These are phyloP conservation scores for Excalfactoria chinensis DNA, from an alignment of 2,113 vertebrate species.

Conservation along the genomic window DNA sequence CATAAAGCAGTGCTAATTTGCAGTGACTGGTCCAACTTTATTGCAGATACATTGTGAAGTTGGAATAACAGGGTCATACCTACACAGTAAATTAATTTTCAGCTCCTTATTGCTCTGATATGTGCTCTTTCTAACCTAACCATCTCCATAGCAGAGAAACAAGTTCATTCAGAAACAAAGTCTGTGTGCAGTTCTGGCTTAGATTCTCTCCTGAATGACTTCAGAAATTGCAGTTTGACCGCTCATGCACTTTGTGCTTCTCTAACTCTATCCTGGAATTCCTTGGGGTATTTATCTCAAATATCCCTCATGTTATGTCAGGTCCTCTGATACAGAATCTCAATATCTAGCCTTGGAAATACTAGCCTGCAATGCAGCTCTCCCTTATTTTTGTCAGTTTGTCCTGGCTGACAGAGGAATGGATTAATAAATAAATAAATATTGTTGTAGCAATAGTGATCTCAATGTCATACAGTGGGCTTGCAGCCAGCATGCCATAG, in stretches of 20 bases:
- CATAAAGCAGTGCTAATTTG: not conserved
- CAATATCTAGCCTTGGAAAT: not conserved
- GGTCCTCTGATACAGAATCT: not conserved
- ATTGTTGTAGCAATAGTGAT: not conserved
- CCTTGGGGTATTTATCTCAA: not conserved
- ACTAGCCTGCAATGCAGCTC: not conserved
- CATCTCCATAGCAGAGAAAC: not conserved
- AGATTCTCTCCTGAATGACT: not conserved
- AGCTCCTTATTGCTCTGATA: not conserved
- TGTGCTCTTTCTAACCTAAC: not conserved
- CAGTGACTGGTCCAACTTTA: not conserved
- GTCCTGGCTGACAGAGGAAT: not conserved
- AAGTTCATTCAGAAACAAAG: not conserved
- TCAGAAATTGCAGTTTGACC: not conserved
- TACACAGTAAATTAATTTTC: not conserved
- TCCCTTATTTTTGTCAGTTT: not conserved
- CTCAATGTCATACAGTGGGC: not conserved
- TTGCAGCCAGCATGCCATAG: not conserved
- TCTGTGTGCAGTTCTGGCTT: not conserved
- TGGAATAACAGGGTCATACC: not conserved
- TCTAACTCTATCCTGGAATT: not conserved
- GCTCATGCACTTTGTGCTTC: not conserved
- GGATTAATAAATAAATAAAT: not conserved
- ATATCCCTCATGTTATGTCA: accelerated
- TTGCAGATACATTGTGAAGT: not conserved